These are phyloP conservation scores for Sylvia atricapilla DNA, from an alignment of 2,113 vertebrate genomes.

Conservation along the genomic window DNA sequence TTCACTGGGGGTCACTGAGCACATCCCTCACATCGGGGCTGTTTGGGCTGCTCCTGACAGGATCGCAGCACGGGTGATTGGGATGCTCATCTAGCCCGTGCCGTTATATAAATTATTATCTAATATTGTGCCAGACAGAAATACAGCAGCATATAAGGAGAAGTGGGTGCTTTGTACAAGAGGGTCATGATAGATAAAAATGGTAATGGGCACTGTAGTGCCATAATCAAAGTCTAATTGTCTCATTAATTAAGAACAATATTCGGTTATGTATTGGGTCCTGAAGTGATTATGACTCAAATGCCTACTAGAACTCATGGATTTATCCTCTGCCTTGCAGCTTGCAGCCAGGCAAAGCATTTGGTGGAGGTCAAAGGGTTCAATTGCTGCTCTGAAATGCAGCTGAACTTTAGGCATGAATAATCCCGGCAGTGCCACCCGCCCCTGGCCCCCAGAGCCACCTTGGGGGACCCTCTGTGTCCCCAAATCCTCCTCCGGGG, in stretches of 20 bases:
- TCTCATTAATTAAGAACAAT: slow-evolving; percentile 69
- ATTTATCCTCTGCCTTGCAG: slow-evolving; percentile 47
- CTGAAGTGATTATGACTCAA: slow-evolving; percentile 54
- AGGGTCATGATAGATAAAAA: slow-evolving; percentile 58
- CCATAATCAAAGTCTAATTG: slow-evolving; percentile 67
- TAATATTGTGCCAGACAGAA: slow-evolving; percentile 35
- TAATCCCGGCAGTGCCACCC: neutral
- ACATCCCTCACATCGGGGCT: neutral
- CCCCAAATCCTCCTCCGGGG: neutral
- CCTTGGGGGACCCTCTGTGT: too few relatives aligned
- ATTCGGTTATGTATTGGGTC: slow-evolving; percentile 47
- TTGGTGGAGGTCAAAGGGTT: slow-evolving; percentile 54
- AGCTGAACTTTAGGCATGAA: slow-evolving; percentile 29
- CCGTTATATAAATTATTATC: slow-evolving; percentile 49
- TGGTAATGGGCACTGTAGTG: slow-evolving; percentile 5
- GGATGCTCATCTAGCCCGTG: neutral
- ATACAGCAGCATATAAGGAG: neutral
- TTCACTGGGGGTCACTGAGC: neutral
- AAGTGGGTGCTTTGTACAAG: neutral
- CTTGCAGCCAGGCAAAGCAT: slow-evolving; percentile 30
- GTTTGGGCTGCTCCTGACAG: neutral
- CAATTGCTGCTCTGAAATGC: slow-evolving; percentile 37
- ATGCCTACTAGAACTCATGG: neutral
- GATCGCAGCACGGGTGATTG: neutral
- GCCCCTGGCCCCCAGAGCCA: neutral